Percentiles rank a stretch among this genome's conserved stretches.
phyloP scores from a whole-genome alignment of 2,113 vertebrate genomes.

The Triplophysa siluroides region DNA sequence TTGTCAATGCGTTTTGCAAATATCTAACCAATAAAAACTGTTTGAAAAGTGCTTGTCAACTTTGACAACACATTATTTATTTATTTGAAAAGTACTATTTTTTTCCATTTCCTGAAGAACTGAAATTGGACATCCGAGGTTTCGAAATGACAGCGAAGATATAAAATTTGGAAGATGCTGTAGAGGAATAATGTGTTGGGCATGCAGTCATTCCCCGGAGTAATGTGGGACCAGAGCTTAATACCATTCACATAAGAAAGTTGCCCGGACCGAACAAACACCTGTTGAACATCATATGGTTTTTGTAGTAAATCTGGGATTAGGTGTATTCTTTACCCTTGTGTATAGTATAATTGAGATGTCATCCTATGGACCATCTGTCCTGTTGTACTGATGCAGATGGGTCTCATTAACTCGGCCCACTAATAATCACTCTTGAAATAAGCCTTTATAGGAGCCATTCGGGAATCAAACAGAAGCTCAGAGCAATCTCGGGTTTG shows the following conservation, averaged over 20 bases:
- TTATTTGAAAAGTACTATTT: too few relatives aligned
- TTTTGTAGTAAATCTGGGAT: conserved; percentile 34
- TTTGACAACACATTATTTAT: too few relatives aligned
- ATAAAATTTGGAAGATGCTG: too few relatives aligned
- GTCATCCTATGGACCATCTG: conserved; percentile 53
- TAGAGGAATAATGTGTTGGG: background rate
- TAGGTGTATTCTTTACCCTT: conserved; percentile 45
- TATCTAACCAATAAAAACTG: too few relatives aligned
- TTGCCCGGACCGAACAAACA: conserved; percentile 18
- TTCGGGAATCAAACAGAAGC: conserved; percentile 40
- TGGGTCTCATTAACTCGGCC: conserved; percentile 53
- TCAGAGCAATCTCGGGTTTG: conserved; percentile 44
- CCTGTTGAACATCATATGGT: conserved; percentile 28
- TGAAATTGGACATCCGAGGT: too few relatives aligned
- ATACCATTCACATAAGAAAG: conserved; percentile 1
- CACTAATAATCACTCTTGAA: conserved; percentile 54
- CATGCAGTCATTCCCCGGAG: background rate
- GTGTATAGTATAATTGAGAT: conserved; percentile 48
- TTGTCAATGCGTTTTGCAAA: too few relatives aligned
- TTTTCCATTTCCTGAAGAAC: too few relatives aligned
- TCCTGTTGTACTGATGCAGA: conserved; percentile 50
- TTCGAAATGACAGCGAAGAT: too few relatives aligned
- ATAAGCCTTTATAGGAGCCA: conserved; percentile 41
- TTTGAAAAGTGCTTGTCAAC: too few relatives aligned
- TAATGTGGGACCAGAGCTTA: conserved; percentile 9